A percentile compares a stretch with the other conserved stretches of the same genome.
phyloP scores from a whole-genome alignment of 2,113 vertebrate genomes.

The Xyrauchen texanus region DNA sequence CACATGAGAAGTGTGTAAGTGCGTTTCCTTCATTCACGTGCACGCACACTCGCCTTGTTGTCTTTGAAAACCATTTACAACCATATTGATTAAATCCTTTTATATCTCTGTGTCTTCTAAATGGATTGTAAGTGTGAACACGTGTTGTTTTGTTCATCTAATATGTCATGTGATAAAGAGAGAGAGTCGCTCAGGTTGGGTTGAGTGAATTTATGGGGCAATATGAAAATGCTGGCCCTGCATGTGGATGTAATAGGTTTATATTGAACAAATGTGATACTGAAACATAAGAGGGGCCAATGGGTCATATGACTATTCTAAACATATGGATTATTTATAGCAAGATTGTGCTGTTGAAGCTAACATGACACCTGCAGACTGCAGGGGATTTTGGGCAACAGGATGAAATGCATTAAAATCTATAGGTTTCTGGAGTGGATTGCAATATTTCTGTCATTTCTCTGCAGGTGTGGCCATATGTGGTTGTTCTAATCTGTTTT shows the following conservation, averaged over 20 bases:
- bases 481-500: neutral
- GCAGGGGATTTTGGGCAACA: neutral
- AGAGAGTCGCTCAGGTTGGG: neutral
- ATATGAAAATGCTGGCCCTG: neutral
- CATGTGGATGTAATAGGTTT: neutral
- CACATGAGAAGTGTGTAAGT: slow-evolving; percentile 8
- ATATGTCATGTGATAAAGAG: neutral
- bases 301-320: too few relatives aligned
- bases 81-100: slow-evolving; percentile 17
- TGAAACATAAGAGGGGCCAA: slow-evolving; percentile 28
- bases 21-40: neutral
- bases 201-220: slow-evolving; percentile 14
- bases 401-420: neutral
- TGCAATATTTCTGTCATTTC: slow-evolving; percentile 2
- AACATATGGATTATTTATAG: too few relatives aligned
- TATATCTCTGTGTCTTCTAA: slow-evolving; percentile 9
- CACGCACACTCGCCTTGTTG: neutral
- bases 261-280: slow-evolving; percentile 29
- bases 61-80: slow-evolving; percentile 22
- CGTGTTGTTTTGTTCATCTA: neutral
- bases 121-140: slow-evolving; percentile 25
- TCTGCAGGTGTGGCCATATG: slow-evolving; percentile 18
- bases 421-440: neutral
- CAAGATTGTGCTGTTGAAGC: too few relatives aligned
- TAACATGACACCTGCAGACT: neutral